phyloP scores from a whole-genome alignment of 2,113 vertebrate species.

The Actenoides lindsayi region DNA sequence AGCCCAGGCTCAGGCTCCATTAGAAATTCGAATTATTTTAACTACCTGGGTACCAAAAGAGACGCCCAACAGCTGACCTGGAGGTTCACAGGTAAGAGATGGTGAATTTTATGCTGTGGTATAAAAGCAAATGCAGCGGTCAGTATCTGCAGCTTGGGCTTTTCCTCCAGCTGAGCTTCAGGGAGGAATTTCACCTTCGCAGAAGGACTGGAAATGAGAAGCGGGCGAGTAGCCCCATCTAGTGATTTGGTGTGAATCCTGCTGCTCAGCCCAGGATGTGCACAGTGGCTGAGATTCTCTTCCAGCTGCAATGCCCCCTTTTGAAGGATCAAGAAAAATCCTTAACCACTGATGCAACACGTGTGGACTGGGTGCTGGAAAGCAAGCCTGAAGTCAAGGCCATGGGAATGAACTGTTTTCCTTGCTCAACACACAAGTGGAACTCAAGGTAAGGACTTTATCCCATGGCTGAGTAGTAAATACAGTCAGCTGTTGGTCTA shows the following conservation, averaged over 20 bases:
- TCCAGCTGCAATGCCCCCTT: accelerated
- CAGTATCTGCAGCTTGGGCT: accelerated
- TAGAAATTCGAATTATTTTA: not conserved
- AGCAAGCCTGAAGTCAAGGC: not conserved
- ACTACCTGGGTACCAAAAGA: not conserved
- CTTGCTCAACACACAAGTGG: not conserved
- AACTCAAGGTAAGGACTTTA: not conserved
- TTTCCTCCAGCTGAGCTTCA: not conserved
- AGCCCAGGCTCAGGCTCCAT: not conserved
- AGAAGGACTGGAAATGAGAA: accelerated
- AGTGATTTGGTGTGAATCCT: not conserved
- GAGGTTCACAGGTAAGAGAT: no score
- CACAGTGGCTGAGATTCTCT: accelerated
- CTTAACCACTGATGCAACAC: accelerated
- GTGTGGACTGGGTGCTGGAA: not conserved
- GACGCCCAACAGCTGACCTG: accelerated
- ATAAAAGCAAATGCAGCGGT: no score
- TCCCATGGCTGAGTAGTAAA: not conserved
- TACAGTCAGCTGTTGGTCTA: not conserved
- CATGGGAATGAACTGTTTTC: not conserved
- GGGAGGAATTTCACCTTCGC: accelerated
- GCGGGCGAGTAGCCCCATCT: slow-evolving; percentile 28
- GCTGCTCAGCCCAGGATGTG: not conserved
- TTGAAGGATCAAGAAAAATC: accelerated
- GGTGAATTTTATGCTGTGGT: no score